phyloP scores from a whole-genome alignment of 2,797 vertebrate genomes.

The Squalus acanthias region DNA sequence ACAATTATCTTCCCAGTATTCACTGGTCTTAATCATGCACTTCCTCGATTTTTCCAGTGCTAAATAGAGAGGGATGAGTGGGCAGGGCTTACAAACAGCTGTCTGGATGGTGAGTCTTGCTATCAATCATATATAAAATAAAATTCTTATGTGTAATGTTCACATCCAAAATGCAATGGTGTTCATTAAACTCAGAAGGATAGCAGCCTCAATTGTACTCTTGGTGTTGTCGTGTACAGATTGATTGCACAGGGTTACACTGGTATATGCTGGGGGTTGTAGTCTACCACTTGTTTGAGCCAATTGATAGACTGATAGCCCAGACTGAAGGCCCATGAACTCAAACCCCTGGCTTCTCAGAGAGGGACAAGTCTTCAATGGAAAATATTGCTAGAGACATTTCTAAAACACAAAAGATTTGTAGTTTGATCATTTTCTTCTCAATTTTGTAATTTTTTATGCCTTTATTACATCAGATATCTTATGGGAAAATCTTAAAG shows the following conservation, averaged over 20 bases:
- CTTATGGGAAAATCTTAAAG: background rate
- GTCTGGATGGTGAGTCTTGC: background rate
- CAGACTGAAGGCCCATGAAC: background rate
- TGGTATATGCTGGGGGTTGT: background rate
- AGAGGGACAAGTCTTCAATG: background rate
- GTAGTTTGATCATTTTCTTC: background rate
- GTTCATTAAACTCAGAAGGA: background rate
- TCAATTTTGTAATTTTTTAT: background rate
- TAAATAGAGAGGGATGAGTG: background rate
- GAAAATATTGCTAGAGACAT: background rate
- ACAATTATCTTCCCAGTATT: too few relatives aligned
- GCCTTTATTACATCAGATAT: background rate
- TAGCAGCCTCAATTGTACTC: background rate
- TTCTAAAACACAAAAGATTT: background rate
- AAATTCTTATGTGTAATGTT: background rate
- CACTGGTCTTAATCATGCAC: too few relatives aligned
- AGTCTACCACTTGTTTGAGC: background rate
- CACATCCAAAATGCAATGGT: background rate
- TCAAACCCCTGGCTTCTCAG: background rate
- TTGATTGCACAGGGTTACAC: background rate
- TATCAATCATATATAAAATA: background rate
- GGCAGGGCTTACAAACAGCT: background rate
- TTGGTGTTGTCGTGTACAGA: background rate
- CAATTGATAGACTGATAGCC: background rate
- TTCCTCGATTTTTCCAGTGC: background rate